A percentile compares a stretch with the other conserved stretches of the same genome.
Conservation (phyloP, 2,888 invertebrate species). For the Coenonympha arcania region DNA sequence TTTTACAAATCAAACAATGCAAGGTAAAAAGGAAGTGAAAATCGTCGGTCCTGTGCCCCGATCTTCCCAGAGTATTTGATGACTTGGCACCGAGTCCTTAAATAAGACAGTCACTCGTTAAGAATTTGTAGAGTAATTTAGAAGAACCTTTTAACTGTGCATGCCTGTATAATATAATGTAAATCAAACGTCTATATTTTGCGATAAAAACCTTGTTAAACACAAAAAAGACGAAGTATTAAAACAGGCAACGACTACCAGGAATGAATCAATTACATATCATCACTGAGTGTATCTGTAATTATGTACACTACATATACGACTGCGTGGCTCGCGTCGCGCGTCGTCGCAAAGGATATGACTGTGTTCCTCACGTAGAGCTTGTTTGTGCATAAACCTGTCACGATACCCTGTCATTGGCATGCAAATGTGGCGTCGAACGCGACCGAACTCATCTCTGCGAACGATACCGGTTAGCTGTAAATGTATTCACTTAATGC, state of each 20-base stretch:
- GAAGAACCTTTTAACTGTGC: no score
- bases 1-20: no score
- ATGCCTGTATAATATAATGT: background rate
- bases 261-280: constrained; percentile 19
- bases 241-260: constrained; percentile 8
- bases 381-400: constrained; percentile 23
- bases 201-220: background rate
- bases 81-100: no score
- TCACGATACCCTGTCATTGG: constrained; percentile 22
- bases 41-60: no score
- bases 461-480: constrained; percentile 25
- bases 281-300: constrained; percentile 4
- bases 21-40: no score
- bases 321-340: background rate
- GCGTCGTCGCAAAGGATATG: constrained; percentile 18
- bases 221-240: background rate
- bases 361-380: constrained; percentile 14
- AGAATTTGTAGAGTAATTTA: no score
- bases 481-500: no score
- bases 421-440: constrained; percentile 26
- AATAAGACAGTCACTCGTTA: no score
- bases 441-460: constrained; percentile 23
- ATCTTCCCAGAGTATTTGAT: no score
- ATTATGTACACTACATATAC: no score
- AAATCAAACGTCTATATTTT: background rate